Percentiles rank a stretch among this genome's conserved stretches.
phyloP scores from a whole-genome alignment of 2,113 vertebrate genomes.

The Mesitornis unicolor region DNA sequence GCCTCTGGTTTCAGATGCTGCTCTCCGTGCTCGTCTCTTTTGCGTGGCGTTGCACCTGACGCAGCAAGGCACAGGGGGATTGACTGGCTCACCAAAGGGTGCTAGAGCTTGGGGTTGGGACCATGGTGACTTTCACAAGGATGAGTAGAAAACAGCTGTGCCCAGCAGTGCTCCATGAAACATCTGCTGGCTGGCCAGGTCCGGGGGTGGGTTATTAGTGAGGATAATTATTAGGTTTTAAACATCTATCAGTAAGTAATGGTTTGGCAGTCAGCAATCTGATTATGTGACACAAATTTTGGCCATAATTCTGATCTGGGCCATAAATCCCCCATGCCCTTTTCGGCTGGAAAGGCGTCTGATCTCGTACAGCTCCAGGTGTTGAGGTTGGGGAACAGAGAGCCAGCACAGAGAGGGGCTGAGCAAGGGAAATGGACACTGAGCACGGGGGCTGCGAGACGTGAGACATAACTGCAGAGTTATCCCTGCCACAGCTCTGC shows the following conservation, averaged over 20 bases:
- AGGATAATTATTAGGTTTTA: background rate
- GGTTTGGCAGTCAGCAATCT: background rate
- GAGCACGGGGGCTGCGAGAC: fast-evolving
- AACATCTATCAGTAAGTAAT: background rate
- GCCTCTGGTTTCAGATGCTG: background rate
- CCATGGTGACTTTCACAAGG: background rate
- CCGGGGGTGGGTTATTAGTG: fast-evolving
- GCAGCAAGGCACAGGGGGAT: fast-evolving
- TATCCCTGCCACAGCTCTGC: background rate
- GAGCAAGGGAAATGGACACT: background rate
- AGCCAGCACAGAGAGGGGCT: background rate
- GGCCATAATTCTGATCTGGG: background rate
- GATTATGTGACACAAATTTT: background rate
- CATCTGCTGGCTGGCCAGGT: background rate
- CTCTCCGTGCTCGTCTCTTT: fast-evolving
- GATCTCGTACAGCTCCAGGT: background rate
- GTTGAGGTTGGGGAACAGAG: background rate
- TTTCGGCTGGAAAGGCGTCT: background rate
- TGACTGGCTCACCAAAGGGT: fast-evolving
- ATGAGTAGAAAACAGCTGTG: background rate
- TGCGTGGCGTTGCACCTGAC: fast-evolving
- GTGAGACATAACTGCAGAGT: fast-evolving
- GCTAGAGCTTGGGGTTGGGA: too few relatives aligned
- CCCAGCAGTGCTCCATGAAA: fast-evolving
- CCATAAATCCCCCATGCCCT: background rate